Percentiles rank a stretch among this genome's conserved stretches.
phyloP scores from a whole-genome alignment of 2,888 invertebrate genomes.

The Osedax fenrisi region DNA sequence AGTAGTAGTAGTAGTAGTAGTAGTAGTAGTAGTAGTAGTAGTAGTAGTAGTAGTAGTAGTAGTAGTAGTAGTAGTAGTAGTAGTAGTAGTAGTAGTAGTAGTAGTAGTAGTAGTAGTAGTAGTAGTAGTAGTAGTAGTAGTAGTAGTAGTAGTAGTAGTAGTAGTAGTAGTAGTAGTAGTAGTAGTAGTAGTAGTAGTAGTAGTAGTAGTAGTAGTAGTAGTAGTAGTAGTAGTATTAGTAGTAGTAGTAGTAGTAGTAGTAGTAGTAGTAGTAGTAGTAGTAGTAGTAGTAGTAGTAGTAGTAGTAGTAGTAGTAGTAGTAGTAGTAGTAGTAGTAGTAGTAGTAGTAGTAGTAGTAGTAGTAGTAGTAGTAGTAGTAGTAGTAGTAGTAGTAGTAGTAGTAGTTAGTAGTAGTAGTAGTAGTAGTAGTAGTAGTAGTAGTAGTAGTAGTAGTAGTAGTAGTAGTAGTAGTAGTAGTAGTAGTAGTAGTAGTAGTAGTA shows the following conservation, averaged over 20 bases:
- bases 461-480: conserved; percentile 19
- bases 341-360: conserved; percentile 5
- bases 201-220: conserved; percentile 14
- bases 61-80: neutral
- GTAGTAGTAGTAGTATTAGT: too few relatives aligned
- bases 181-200: neutral
- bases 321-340: conserved; percentile 12
- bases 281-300: conserved; percentile 13
- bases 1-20: neutral
- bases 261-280: neutral
- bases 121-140: neutral
- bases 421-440: conserved; percentile 23
- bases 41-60: neutral
- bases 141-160: neutral
- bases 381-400: too few relatives aligned
- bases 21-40: neutral
- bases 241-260: neutral
- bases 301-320: conserved; percentile 17
- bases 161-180: neutral
- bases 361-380: neutral
- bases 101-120: neutral
- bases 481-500: conserved; percentile 14
- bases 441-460: conserved; percentile 26
- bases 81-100: neutral
- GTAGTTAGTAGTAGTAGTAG: neutral